These are phyloP conservation scores for Zaprionus camerounensis DNA, from an alignment of 1,140 invertebrate species.

Conservation along the genomic window DNA sequence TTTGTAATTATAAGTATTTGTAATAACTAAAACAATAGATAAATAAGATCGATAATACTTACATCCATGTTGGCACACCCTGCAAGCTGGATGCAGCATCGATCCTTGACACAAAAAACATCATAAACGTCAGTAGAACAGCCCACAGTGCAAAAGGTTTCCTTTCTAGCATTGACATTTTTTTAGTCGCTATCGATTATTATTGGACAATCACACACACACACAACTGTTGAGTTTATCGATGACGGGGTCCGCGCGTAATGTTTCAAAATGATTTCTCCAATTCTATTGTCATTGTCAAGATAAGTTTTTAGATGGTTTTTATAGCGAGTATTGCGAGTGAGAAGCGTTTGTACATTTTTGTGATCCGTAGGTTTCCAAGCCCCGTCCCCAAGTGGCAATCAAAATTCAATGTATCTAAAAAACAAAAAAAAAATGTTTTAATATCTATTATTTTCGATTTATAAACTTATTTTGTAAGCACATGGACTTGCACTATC, in stretches of 20 bases:
- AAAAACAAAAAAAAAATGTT: slow-evolving; percentile 11
- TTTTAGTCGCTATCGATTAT: slow-evolving; percentile 31
- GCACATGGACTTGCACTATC: background rate
- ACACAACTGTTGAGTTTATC: slow-evolving; percentile 16
- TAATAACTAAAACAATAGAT: background rate
- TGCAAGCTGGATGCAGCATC: slow-evolving; percentile 63
- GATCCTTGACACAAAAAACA: slow-evolving; percentile 54
- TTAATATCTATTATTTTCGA: background rate
- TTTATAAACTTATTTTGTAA: background rate
- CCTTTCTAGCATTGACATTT: slow-evolving; percentile 71
- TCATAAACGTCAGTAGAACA: slow-evolving; percentile 57
- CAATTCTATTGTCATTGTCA: slow-evolving; percentile 21
- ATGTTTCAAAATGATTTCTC: slow-evolving; percentile 19
- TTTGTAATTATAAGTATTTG: no score
- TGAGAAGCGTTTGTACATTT: slow-evolving; percentile 8
- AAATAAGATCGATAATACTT: slow-evolving; percentile 51
- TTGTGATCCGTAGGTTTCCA: slow-evolving; percentile 6
- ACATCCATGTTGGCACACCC: slow-evolving; percentile 83
- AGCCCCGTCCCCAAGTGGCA: slow-evolving; percentile 3
- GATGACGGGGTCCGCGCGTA: background rate
- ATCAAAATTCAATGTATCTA: slow-evolving; percentile 34
- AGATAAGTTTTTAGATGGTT: slow-evolving; percentile 3
- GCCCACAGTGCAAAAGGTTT: slow-evolving; percentile 69
- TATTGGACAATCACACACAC: slow-evolving; percentile 12
- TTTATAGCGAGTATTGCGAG: background rate